Conservation (phyloP, 30 jellyfish, hydroid and myxozoan species). For the Pelagia noctiluca region DNA sequence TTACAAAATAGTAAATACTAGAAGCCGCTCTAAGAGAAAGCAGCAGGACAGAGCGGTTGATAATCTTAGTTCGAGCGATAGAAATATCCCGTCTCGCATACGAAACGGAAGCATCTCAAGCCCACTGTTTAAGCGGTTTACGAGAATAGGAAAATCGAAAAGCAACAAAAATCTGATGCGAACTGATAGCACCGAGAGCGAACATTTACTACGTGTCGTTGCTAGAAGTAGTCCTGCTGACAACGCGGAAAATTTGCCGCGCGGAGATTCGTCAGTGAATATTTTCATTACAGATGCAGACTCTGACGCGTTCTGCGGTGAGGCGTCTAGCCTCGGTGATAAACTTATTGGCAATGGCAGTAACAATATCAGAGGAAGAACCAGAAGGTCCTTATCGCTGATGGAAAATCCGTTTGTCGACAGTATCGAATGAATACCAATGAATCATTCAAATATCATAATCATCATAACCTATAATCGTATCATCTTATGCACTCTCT, state of each 20-base stretch:
- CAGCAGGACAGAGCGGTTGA: constrained; percentile 14
- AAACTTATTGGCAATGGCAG: constrained; percentile 45
- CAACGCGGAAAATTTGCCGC: background rate
- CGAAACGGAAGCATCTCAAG: constrained; percentile 62
- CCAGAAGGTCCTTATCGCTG: constrained; percentile 44
- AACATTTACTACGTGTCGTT: constrained; percentile 8
- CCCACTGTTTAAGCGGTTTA: constrained; percentile 56
- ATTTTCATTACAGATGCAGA: constrained; percentile 63
- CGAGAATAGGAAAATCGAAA: constrained; percentile 44
- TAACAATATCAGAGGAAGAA: constrained; percentile 1
- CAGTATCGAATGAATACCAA: too few species aligned
- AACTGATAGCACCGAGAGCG: constrained; percentile 60
- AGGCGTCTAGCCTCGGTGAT: background rate
- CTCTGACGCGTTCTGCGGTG: constrained; percentile 4
- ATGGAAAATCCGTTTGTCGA: constrained; percentile 43
- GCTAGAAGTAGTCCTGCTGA: background rate
- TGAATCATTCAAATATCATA: too few species aligned
- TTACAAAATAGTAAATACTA: background rate
- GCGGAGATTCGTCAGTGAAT: constrained; percentile 57
- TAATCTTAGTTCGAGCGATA: constrained; percentile 48
- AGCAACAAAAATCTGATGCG: constrained; percentile 51
- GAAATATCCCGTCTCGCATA: constrained; percentile 43
- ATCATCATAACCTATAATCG: too few species aligned
- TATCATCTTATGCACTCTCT: too few species aligned
- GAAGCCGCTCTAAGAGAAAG: constrained; percentile 16